phyloP scores from a whole-genome alignment of 92 coral and sea anemone species.

The Heteractis magnifica region DNA sequence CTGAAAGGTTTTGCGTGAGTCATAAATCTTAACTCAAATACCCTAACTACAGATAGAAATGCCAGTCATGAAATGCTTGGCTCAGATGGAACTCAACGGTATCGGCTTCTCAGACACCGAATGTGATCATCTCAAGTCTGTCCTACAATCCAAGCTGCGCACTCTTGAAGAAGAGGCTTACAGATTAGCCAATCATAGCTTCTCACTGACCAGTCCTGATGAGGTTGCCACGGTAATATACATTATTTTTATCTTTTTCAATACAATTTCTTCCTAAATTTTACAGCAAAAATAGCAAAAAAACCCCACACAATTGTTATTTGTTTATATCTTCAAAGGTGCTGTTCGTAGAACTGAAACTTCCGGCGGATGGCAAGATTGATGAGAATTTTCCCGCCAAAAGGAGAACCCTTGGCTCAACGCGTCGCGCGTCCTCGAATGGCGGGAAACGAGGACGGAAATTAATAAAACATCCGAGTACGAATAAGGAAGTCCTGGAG shows the following conservation, averaged over 20 bases:
- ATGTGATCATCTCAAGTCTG: conserved; percentile 83
- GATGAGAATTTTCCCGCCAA: conserved; percentile 55
- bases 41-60: conserved; percentile 69
- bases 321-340: conserved; percentile 44
- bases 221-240: conserved; percentile 73
- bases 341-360: conserved; percentile 82
- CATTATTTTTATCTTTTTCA: background rate
- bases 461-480: conserved; percentile 76
- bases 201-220: conserved; percentile 82
- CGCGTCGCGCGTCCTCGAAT: conserved; percentile 45
- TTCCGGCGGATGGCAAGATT: conserved; percentile 82
- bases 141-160: conserved; percentile 85
- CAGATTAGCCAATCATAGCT: conserved; percentile 84
- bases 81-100: conserved; percentile 96
- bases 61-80: conserved; percentile 83
- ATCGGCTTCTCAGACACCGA: conserved; percentile 90
- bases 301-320: background rate
- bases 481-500: conserved; percentile 90
- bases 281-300: background rate
- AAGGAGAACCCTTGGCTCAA: conserved; percentile 62
- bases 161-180: conserved; percentile 88
- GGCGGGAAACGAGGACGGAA: conserved; percentile 64
- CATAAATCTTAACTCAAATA: background rate
- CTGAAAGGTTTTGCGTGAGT: no score
- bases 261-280: background rate